Conservation (phyloP, 2,113 vertebrate species). For the Danio rerio region GRCz12tu NC_133195.1:34654001-34654500, state of each 20-base stretch:
- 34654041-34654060: too few relatives aligned
- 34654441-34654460: too few relatives aligned
- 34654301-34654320: neutral
- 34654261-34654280: neutral
- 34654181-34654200: neutral
- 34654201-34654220: neutral
- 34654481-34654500: too few relatives aligned
- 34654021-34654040: too few relatives aligned
- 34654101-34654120: neutral
- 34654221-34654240: neutral
- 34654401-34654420: too few relatives aligned
- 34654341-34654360: neutral
- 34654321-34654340: constrained; percentile 4
- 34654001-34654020: too few relatives aligned
- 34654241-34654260: neutral
- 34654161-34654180: neutral
- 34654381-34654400: neutral
- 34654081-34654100: too few relatives aligned
- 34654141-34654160: neutral
- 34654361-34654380: neutral
- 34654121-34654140: neutral
- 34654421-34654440: too few relatives aligned
- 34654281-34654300: neutral
- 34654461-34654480: too few relatives aligned
- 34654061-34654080: too few relatives aligned